phyloP scores from a whole-genome alignment of 2,113 vertebrate genomes.

The Mustelus asterias region DNA sequence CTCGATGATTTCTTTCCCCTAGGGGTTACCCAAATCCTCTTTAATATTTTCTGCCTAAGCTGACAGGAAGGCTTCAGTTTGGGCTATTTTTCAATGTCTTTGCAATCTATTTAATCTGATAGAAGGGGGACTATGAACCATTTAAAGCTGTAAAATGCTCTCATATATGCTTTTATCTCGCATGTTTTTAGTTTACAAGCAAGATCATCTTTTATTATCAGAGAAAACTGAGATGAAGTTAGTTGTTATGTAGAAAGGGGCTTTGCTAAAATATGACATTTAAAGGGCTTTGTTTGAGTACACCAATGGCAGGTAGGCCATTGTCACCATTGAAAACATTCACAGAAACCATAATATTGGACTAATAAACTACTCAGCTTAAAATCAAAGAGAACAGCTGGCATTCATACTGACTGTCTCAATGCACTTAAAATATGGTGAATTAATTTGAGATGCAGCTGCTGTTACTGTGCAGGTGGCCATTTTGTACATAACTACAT shows the following conservation, averaged over 20 bases:
- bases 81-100: background rate
- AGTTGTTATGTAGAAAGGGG: background rate
- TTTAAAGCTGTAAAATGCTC: background rate
- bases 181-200: background rate
- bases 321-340: background rate
- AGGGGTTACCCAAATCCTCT: conserved; percentile 11
- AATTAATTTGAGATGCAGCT: background rate
- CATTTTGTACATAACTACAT: background rate
- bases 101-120: conserved; percentile 7
- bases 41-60: background rate
- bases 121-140: background rate
- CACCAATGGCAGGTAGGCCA: background rate
- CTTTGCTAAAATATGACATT: background rate
- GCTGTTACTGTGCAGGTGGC: background rate
- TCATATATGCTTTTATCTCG: background rate
- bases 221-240: background rate
- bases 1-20: background rate
- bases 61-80: background rate
- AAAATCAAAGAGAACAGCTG: background rate
- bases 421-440: background rate
- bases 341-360: background rate
- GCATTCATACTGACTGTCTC: background rate
- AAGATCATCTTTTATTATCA: background rate
- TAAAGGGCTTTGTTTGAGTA: background rate
- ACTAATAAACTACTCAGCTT: background rate